Evolutionary conservation across 2,113 vertebrate species (phyloP).

Genomic region (Gasterosteus nipponicus): DNA sequence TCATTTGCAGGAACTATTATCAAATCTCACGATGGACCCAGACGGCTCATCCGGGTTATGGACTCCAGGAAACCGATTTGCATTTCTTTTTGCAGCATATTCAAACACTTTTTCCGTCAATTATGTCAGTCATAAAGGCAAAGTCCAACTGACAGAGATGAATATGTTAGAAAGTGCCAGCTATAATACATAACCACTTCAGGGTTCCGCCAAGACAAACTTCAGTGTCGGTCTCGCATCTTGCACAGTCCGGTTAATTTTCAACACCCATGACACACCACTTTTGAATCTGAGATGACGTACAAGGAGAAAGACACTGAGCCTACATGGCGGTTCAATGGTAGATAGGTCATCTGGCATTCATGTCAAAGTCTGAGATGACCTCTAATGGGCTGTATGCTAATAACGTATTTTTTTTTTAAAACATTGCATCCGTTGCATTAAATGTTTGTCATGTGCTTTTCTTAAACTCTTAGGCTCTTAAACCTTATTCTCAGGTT

Average conservation of each 20-base stretch:
- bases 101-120: neutral
- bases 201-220: neutral
- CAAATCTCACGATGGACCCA: neutral
- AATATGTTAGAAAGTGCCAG: neutral
- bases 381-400: neutral
- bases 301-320: neutral
- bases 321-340: neutral
- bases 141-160: neutral
- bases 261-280: constrained; percentile 7
- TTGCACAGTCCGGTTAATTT: neutral
- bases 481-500: neutral
- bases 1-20: too few relatives aligned
- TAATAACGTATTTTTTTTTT: neutral
- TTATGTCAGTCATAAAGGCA: neutral
- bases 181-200: constrained; percentile 5
- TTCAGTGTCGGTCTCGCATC: neutral
- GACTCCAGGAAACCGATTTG: neutral
- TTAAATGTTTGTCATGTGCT: too few relatives aligned
- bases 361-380: neutral
- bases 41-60: too few relatives aligned
- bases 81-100: neutral
- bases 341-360: neutral
- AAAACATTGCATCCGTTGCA: too few relatives aligned
- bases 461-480: too few relatives aligned
- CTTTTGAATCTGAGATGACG: neutral